Conservation (phyloP, 2,797 vertebrate species). For the Semotilus atromaculatus region DNA sequence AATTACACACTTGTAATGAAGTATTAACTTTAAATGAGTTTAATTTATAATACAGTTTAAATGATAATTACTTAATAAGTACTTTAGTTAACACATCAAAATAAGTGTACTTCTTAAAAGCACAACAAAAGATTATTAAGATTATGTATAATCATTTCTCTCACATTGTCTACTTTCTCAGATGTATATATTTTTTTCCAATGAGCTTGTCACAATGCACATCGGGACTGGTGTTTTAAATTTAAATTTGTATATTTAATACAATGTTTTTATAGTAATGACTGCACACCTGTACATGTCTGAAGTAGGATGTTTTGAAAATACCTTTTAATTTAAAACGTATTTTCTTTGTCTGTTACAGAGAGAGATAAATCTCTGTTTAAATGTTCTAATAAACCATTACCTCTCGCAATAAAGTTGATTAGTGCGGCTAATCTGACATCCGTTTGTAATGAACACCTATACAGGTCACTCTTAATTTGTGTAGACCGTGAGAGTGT, state of each 20-base stretch:
- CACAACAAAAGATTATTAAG: neutral
- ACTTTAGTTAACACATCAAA: neutral
- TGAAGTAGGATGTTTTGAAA: neutral
- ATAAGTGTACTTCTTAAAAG: neutral
- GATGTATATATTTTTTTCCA: neutral
- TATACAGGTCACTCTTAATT: constrained; percentile 27
- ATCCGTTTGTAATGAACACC: constrained; percentile 17
- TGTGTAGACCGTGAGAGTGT: neutral
- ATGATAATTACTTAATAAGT: neutral
- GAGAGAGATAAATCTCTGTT: neutral
- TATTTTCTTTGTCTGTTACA: neutral
- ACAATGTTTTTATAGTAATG: neutral
- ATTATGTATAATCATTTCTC: neutral
- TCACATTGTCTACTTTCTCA: neutral
- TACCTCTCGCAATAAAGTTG: neutral
- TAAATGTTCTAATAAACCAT: neutral
- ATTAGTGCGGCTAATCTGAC: neutral
- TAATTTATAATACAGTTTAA: neutral
- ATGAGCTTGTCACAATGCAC: neutral
- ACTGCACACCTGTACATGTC: neutral
- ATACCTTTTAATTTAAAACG: neutral
- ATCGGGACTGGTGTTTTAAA: neutral
- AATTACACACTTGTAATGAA: neutral
- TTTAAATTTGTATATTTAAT: neutral
- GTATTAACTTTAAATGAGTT: too few species aligned